phyloP scores from a whole-genome alignment of 2,113 vertebrate species.

The Plecotus auritus region DNA sequence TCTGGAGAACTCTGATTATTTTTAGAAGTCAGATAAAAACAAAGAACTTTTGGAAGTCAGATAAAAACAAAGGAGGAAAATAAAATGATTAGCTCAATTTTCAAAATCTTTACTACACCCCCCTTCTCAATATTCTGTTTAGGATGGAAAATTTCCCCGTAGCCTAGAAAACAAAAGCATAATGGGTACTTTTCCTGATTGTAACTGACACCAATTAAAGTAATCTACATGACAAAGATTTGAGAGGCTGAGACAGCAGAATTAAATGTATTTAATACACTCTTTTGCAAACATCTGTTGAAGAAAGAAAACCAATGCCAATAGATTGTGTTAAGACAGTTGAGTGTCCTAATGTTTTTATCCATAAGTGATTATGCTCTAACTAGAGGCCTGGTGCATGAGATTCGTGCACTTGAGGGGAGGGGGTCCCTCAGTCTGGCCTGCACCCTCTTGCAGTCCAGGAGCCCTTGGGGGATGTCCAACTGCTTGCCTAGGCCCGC shows the following conservation, averaged over 20 bases:
- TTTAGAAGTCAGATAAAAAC: slow-evolving; percentile 37
- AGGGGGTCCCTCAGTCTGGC: no score
- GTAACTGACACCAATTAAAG: slow-evolving; percentile 64
- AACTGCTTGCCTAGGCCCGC: no score
- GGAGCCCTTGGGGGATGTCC: no score
- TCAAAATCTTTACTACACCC: slow-evolving; percentile 50
- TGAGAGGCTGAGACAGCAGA: slow-evolving; percentile 40
- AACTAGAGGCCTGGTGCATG: not conserved
- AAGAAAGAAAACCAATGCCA: not conserved
- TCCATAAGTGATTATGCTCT: slow-evolving; percentile 3
- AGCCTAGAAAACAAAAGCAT: slow-evolving; percentile 56
- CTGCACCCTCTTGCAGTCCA: no score
- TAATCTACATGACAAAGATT: not conserved
- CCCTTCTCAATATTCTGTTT: slow-evolving; percentile 50
- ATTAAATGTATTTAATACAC: slow-evolving; percentile 26
- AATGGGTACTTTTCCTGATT: slow-evolving; percentile 46
- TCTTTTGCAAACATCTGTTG: slow-evolving; percentile 2
- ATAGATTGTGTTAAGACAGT: not conserved
- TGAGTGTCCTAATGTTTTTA: not conserved
- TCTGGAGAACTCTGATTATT: not conserved
- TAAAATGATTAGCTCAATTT: slow-evolving; percentile 38
- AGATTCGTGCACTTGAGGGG: no score
- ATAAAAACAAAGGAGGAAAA: slow-evolving; percentile 16
- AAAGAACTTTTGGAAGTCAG: not conserved
- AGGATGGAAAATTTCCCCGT: slow-evolving; percentile 60